Conservation (phyloP, 2,797 vertebrate genomes). For the Calcarius lapponicus region DNA sequence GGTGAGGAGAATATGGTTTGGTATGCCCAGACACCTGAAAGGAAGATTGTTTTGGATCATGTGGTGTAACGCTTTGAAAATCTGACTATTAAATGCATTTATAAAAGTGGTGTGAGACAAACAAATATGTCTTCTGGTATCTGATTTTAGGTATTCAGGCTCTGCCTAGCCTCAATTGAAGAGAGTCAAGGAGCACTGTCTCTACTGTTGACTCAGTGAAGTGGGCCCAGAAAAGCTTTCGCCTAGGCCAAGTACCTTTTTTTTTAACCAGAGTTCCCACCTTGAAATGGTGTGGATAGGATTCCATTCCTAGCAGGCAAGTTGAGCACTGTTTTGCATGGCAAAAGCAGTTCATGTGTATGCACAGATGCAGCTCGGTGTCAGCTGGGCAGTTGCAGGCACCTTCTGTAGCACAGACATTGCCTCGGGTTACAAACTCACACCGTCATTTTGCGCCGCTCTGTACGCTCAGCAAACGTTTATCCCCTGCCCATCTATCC, state of each 20-base stretch:
- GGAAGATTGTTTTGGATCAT: not conserved
- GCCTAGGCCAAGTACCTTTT: not conserved
- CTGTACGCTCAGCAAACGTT: not conserved
- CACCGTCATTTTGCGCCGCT: not conserved
- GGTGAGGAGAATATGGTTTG: not conserved
- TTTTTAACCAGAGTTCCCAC: not conserved
- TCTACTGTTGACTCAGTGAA: not conserved
- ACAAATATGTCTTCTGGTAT: not conserved
- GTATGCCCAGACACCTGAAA: not conserved
- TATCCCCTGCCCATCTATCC: not conserved
- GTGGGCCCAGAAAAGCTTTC: not conserved
- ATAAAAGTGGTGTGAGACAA: not conserved
- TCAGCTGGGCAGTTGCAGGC: not conserved
- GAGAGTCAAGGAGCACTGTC: not conserved
- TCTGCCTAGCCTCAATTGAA: not conserved
- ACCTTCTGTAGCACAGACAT: not conserved
- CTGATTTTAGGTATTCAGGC: not conserved
- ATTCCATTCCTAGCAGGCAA: not conserved
- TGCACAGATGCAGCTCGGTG: rapidly evolving
- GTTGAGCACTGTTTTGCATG: not conserved
- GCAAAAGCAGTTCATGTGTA: not conserved
- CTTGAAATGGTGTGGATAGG: not conserved
- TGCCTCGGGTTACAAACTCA: not conserved
- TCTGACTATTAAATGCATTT: not conserved
- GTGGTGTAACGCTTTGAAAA: not conserved